phyloP scores from a whole-genome alignment of 2,888 invertebrate species.

The Lithosia quadra region DNA sequence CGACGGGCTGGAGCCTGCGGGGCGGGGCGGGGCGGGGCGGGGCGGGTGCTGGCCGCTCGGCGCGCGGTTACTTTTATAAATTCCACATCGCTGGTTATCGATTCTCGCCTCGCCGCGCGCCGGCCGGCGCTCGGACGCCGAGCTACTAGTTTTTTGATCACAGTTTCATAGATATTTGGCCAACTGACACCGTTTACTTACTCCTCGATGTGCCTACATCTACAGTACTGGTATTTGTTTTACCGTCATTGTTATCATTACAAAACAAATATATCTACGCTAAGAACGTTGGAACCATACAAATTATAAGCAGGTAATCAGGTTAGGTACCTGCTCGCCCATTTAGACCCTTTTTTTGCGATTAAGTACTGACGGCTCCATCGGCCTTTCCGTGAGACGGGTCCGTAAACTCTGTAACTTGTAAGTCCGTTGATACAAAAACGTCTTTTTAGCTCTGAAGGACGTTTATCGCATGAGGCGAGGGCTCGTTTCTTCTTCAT shows the following conservation, averaged over 20 bases:
- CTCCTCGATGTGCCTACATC: too few relatives aligned
- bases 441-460: not conserved
- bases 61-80: constrained; percentile 61
- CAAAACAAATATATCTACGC: too few relatives aligned
- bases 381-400: not conserved
- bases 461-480: not conserved
- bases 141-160: not conserved
- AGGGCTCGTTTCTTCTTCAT: too few relatives aligned
- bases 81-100: constrained; percentile 68
- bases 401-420: too few relatives aligned
- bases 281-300: not conserved
- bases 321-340: not conserved
- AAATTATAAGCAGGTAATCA: not conserved
- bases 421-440: too few relatives aligned
- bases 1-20: constrained; percentile 30
- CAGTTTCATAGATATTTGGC: not conserved
- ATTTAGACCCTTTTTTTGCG: not conserved
- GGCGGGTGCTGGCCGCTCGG: constrained; percentile 28
- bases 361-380: too few relatives aligned
- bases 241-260: too few relatives aligned
- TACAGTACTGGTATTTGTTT: not conserved
- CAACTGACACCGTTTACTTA: not conserved
- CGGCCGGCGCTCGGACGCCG: not conserved
- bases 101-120: constrained; percentile 49
- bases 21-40: constrained; percentile 25